Evolutionary conservation across 2,888 invertebrate genomes (phyloP), one percentile per base, ranked within the genome.

Genomic region (Stomorhina lunata): DNA sequence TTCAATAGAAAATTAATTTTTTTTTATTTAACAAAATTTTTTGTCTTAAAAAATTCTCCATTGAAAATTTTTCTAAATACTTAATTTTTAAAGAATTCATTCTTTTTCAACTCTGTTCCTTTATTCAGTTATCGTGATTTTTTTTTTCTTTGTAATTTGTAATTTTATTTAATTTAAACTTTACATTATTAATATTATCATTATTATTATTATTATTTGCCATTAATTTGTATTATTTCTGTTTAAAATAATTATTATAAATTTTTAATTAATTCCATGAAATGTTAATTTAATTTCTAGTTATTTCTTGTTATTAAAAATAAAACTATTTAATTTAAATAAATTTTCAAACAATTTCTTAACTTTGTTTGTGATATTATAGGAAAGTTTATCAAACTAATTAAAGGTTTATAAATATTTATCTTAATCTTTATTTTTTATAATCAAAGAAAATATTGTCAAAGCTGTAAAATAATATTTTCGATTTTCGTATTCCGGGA

Each of bases 181-280:
- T 20, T 20, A 25, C 27, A 7, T 7, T 20, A 12, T 27, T 20
- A 50, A n/a, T 25, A 37, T 48, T 50, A 17, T 37, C 22, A 37
- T 27, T 22, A 10, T 7, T 66, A 34, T n/a, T 29, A 34, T 50
- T 53, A 10, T 34, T 17, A 22, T 45, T 45, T 34, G 15, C 9
- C n/a, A n/a, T n/a, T n/a, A n/a, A n/a, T n/a, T n/a, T 4, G 12
- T 50, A 25, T 43, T 15, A 4, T 15, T 6, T 25, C 7, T 65
- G 15, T 65, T 45, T 45, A 6, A 12, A 25, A 25, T 37, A 71
- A 22, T 71, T 45, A 9, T 57, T n/a, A n/a, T n/a, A n/a, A 22
- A 34, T 40, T 69, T 50, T 29, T n/a, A 45, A 43, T 55, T 37
- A 75, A 57, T 59, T 77, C 40, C 48, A 29, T 43, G 32, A 66